A percentile compares a stretch with the other conserved stretches of the same genome.
Conservation (phyloP, 2,888 invertebrate genomes). For the Colostygia pectinataria region DNA sequence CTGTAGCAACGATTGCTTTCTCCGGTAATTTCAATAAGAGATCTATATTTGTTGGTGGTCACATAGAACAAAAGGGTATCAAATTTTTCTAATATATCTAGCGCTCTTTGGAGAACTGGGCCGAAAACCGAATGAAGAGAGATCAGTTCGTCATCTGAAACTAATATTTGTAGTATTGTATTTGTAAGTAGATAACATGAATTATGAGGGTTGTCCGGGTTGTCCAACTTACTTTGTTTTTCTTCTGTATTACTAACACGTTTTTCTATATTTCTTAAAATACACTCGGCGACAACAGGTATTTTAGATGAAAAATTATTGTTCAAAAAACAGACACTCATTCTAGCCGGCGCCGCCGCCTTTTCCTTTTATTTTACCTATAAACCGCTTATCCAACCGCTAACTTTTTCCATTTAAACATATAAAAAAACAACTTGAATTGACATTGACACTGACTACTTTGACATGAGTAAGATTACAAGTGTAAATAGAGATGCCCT, state of each 20-base stretch:
- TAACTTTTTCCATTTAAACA: too few relatives aligned
- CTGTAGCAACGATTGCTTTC: conserved; percentile 82
- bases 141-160: conserved; percentile 81
- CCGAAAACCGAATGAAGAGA: conserved; percentile 84
- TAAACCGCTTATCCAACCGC: too few relatives aligned
- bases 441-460: too few relatives aligned
- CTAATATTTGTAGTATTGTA: conserved; percentile 51
- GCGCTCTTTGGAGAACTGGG: conserved; percentile 79
- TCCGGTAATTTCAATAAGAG: conserved; percentile 83
- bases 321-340: conserved; percentile 44
- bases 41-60: conserved; percentile 60
- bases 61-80: conserved; percentile 75
- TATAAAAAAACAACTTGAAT: too few relatives aligned
- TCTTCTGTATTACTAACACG: conserved; percentile 36
- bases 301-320: conserved; percentile 38
- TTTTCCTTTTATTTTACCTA: too few relatives aligned
- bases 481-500: too few relatives aligned
- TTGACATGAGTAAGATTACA: too few relatives aligned
- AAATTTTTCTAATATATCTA: conserved; percentile 84
- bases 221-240: conserved; percentile 43
- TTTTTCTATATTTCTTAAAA: conserved; percentile 49
- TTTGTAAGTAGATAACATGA: neutral
- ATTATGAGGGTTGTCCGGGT: too few relatives aligned
- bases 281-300: conserved; percentile 42
- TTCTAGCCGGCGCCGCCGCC: too few relatives aligned